Evolutionary conservation across 2,888 invertebrate species (phyloP), one percentile per base, ranked within the genome.

Genomic region (Abrostola triplasia): DNA sequence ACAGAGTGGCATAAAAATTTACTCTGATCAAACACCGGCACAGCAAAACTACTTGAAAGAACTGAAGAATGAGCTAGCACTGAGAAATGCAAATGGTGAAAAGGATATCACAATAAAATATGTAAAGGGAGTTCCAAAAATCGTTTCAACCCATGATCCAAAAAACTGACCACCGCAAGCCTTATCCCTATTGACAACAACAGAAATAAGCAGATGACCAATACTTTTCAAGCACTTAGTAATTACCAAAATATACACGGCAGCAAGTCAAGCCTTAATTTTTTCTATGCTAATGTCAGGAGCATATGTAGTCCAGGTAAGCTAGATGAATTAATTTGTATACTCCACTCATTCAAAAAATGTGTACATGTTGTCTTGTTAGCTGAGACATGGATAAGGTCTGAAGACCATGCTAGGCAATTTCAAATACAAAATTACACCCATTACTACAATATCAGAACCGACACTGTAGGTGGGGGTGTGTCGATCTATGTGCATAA

Each of bases 401-500:
- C 62, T 0, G 67, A 70, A n/a, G 53, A 54, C 12, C 59, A 76
- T 11, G 70, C 73, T 7, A 13, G 38, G 6, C 11, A 8, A 5
- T 40, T 24, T 10, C 44, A 55, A 37, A 36, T 77, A 12, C 58
- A 52, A 8, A 65, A 73, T 13, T 80, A 77, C 36, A 66, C 73
- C 2, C 76, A 80, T 37, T 70, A 74, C 36, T 79, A 73, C 42
- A 79, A 76, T 38, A 59, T 63, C 36, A 69, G 77, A 63, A 70
- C 62, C 8, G 71, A 74, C 12, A 58, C 40, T 44, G 64, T 24
- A 9, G 79, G 78, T n/a, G 77, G 79, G 9, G 79, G 77, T 35
- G 76, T 81, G 5, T 81, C 79, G 7, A 63, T 55, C 11, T 77
- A 67, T 56, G 64, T 79, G 2, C 78, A 79, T 42, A 73, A 77